Conservation (phyloP, 2,797 vertebrate genomes). For the Betta splendens region DNA sequence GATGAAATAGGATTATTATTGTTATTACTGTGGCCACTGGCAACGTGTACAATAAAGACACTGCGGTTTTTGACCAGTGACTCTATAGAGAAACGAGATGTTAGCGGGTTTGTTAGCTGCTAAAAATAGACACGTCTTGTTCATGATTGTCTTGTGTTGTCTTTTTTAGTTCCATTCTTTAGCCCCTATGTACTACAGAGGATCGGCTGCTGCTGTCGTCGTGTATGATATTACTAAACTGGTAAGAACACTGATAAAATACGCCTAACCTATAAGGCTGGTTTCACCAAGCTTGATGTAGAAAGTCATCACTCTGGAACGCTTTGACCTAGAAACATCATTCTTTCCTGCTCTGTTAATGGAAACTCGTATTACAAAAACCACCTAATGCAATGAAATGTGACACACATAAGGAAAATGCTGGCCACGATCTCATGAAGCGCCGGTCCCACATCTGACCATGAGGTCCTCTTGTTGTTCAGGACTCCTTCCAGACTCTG, state of each 20-base stretch:
- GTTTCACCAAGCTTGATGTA: conserved; percentile 20
- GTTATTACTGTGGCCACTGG: background rate
- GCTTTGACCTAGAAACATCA: conserved; percentile 40
- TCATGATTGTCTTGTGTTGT: no score
- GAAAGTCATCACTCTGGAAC: conserved; percentile 44
- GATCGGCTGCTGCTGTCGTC: conserved; percentile 95
- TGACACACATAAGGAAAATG: conserved; percentile 28
- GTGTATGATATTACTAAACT: conserved; percentile 99
- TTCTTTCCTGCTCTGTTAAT: conserved; percentile 54
- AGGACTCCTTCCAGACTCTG: conserved; percentile 98
- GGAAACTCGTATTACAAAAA: conserved; percentile 51
- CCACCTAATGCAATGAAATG: conserved; percentile 13
- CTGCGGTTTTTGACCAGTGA: background rate
- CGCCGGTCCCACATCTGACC: conserved; percentile 8
- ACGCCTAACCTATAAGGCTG: conserved; percentile 20
- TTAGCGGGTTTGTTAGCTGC: no score
- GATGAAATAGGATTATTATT: conserved; percentile 7
- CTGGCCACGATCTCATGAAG: conserved; percentile 3
- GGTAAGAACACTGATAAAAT: conserved; percentile 79
- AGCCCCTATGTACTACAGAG: conserved; percentile 98
- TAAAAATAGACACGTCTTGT: no score
- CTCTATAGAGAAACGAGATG: background rate
- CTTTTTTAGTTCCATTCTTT: conserved; percentile 92
- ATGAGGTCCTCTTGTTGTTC: conserved; percentile 42
- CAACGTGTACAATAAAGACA: background rate